phyloP scores from a whole-genome alignment of 2,797 vertebrate genomes.

The Jordanella pulchra region DNA sequence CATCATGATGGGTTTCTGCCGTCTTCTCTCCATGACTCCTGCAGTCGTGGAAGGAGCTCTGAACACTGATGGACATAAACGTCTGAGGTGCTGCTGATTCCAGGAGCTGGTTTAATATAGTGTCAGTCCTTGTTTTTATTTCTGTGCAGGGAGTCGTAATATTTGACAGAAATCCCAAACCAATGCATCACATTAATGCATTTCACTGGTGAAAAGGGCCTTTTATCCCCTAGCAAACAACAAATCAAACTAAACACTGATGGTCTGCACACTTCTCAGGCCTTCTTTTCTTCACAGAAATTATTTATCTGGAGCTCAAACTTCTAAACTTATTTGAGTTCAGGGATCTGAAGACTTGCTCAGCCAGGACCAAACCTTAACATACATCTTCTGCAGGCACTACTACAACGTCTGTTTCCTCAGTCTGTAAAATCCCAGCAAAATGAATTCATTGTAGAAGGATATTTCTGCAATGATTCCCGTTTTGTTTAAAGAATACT shows the following conservation, averaged over 20 bases:
- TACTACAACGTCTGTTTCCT: not conserved
- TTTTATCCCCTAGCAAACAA: too few species aligned
- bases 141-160: not conserved
- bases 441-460: not conserved
- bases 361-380: not conserved
- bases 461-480: not conserved
- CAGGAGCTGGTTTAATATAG: too few species aligned
- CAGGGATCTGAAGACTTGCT: not conserved
- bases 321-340: too few species aligned
- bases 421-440: not conserved
- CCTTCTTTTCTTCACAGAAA: not conserved
- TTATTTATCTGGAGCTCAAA: not conserved
- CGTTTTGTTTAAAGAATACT: not conserved
- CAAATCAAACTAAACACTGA: too few species aligned
- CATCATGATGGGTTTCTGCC: too few species aligned
- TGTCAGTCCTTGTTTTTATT: not conserved
- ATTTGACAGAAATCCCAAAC: not conserved
- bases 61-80: too few species aligned
- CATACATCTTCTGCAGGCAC: not conserved
- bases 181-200: too few species aligned
- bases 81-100: too few species aligned
- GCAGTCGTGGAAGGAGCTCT: too few species aligned
- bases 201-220: too few species aligned
- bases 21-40: too few species aligned
- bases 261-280: not conserved